Percentiles rank a stretch among this genome's conserved stretches.
These are phyloP conservation scores for Oncopodura yosiiana DNA, from an alignment of 1,140 invertebrate species.

Conservation along the genomic window DNA sequence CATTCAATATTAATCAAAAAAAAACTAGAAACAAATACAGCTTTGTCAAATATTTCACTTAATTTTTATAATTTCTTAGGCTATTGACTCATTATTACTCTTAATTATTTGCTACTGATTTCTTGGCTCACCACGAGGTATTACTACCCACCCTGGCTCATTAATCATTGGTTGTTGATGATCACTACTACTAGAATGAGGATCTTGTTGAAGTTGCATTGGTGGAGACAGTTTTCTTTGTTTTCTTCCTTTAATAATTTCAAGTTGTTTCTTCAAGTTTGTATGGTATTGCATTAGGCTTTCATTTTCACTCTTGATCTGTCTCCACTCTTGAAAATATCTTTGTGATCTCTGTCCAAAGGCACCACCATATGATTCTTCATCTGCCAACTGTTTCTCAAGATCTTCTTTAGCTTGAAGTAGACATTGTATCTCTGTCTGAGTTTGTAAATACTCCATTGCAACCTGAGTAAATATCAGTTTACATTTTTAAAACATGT, in stretches of 20 bases:
- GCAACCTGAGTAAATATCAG: conserved; percentile 43
- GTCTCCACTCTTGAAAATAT: conserved; percentile 44
- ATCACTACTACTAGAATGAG: too few species aligned
- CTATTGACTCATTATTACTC: too few species aligned
- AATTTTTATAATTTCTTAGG: too few species aligned
- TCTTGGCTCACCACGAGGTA: conserved; percentile 15
- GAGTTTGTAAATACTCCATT: conserved; percentile 48
- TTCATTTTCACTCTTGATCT: conserved; percentile 63
- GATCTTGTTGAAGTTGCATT: neutral
- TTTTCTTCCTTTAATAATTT: conserved; percentile 41
- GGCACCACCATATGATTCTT: conserved; percentile 49
- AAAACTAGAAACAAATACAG: too few species aligned
- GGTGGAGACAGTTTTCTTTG: conserved; percentile 1
- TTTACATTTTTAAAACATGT: neutral
- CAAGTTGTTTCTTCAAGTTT: conserved; percentile 53
- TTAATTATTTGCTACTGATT: too few species aligned
- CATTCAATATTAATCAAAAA: too few species aligned
- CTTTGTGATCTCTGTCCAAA: conserved; percentile 41
- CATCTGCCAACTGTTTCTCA: conserved; percentile 51
- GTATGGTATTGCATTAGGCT: conserved; percentile 52
- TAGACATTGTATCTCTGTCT: conserved; percentile 63
- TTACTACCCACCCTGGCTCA: conserved; percentile 32
- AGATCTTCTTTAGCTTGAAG: conserved; percentile 58
- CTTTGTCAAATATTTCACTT: too few species aligned
- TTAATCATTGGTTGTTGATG: too few species aligned